Evolutionary conservation across 2,888 invertebrate genomes (phyloP), one percentile per base, ranked within the genome.

Genomic region (Pseudococcus longispinus): DNA sequence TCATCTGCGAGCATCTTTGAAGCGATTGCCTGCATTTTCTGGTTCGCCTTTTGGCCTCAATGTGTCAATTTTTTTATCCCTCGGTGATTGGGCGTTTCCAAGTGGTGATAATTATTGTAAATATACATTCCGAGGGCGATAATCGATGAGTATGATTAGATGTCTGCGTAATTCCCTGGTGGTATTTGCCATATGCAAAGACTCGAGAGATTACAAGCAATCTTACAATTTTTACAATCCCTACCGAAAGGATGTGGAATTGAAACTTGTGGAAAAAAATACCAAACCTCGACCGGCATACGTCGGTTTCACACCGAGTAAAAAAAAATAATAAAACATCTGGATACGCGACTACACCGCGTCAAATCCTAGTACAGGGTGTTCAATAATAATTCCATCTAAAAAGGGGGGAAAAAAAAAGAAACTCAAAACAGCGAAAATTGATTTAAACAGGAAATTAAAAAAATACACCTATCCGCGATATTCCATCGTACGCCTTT

Each of bases 391-490:
- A 60, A 20, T 26, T 18, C 29, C 9, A 55, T 55, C 6, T 4
- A 37, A n/a, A n/a, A n/a, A n/a, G n/a, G 37, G 5, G 18, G 55
- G 15, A 55, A n/a, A 20, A 55, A 55, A 20, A 2, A 55, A 3
- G n/a, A 55, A 4, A 51, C 18, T 23, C 37, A 37, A 65, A 29
- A 18, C 13, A 18, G 29, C 4, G 18, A 29, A 70, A 70, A 70
- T 70, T 70, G 70, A 29, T 70, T 70, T 70, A 20, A 70, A 70
- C 70, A 70, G 70, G 70, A 70, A 70, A 70, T 70, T 70, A 70
- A 70, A 70, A 70, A 70, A 23, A 23, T 60, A 60, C 23, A 60
- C 60, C 11, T 23, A 51, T 51, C 44, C n/a, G n/a, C 15, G 9
- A 23, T 60, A 60, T 60, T 60, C 23, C 60, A 60, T 6, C n/a